Base-by-base conservation (phyloP, 2,113 vertebrate species). In the Bufo gargarizans region DNA sequence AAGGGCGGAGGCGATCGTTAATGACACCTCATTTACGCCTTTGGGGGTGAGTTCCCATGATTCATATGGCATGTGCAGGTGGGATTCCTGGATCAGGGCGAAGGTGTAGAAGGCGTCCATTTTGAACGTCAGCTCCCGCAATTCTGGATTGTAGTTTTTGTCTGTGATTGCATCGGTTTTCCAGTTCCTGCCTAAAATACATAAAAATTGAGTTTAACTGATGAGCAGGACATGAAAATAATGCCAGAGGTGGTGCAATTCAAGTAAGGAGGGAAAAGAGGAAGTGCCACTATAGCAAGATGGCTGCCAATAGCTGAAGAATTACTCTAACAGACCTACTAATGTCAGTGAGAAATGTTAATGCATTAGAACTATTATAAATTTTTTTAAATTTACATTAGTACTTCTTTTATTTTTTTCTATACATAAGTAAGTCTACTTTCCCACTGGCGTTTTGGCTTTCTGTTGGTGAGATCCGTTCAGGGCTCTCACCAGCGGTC, bases 1-100 rank as follows among this genome's bases (percentile, higher is more conserved):
- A 77, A 96, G 94, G 0, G 91, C 90, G 13, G 96, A 92, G 0
- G 88, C 92, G 85, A 99, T 67, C 0, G 13, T 93, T 79, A 97
- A 88, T 1, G 95, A 55, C 3, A 91, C 95, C 2, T 94, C 90
- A 89, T 97, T 91, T 2, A 22, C 19, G 0, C 88, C 94, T 2
- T 93, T 86, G 0, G 97, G 97, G 12, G 53, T 92, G 12, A 99
- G 90, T 89, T 97, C 96, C 97, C 98, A 99, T 0, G 92, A 94
- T 86, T 91, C 94, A 69, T 96, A 97, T 0, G 97, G 98, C 94
- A 99, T 92, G 88, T 97, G 95, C 84, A 94, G 82, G 1, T 98
- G 95, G 0, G 91, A 91, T n/a, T 97, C 94, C 90, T 98, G 97
- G 58, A 97, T 90, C 77, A 99, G 90, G 3, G 95, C 94, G 86